Base-by-base conservation (phyloP, 1,140 invertebrate genomes). In the Tetragonula clypearis region DNA sequence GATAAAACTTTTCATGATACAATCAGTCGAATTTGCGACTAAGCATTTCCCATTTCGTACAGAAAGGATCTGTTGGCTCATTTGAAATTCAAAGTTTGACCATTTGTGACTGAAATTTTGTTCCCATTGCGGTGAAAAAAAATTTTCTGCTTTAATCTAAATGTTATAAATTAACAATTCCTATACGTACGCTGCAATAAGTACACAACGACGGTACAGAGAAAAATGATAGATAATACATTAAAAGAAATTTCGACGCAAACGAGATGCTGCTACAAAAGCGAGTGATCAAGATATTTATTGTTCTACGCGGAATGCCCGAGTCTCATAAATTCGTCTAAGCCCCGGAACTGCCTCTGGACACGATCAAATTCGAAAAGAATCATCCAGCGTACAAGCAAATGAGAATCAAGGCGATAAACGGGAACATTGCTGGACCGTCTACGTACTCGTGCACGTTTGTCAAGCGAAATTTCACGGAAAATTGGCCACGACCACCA, bases 401-500 rank as follows among this genome's bases (percentile, higher is more conserved):
- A 41, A 26, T 30, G 26, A 26, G 4, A 4, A 17, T 19, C 15
- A 58, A 26, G n/a, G 21, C 49, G 60, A 60, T 30, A 60, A 76
- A 66, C 26, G 53, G 8, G 30, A 26, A 30, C 74, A 49, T 30
- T 17, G 23, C 30, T 53, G 76, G 58, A 35, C 49, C 30, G 75
- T 72, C 53, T 2, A 14, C 41, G 41, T 23, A n/a, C 69, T 60
- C 65, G 62, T 56, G 19, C 49, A 58, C 21, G 26, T 35, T 76
- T 58, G 14, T 53, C n/a, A 17, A 26, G 21, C 58, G 55, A 84
- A 83, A 89, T 76, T 87, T 82, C 84, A 79, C 66, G 76, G 85
- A 68, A 56, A 88, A 89, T 89, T 88, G 83, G 53, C 62, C 23
- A 11, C 53, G 73, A 68, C 23, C 21, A 74, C 41, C 68, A 85